Conservation (phyloP, 2,797 vertebrate genomes). For the Rousettus madagascariensis region DNA sequence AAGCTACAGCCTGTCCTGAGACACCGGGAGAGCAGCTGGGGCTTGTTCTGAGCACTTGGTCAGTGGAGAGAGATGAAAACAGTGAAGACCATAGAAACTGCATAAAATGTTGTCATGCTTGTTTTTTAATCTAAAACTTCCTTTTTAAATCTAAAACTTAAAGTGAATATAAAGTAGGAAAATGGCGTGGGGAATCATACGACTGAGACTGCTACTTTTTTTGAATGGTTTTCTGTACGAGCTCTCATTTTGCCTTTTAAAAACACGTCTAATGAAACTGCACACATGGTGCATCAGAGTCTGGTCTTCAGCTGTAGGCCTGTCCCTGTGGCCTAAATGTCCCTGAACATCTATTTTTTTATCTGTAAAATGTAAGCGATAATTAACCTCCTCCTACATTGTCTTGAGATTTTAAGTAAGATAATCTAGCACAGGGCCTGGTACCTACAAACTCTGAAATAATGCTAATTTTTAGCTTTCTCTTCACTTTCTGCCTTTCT, state of each 20-base stretch:
- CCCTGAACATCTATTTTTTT: not conserved
- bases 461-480: not conserved
- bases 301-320: fast-evolving
- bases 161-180: not conserved
- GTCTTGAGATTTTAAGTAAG: not conserved
- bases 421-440: not conserved
- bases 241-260: not conserved
- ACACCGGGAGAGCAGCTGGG: not conserved
- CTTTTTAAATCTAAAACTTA: not conserved
- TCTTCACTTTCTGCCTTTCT: not conserved
- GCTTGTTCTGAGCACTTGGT: not conserved
- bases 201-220: not conserved
- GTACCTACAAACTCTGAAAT: not conserved
- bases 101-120: not conserved
- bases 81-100: not conserved
- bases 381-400: not conserved
- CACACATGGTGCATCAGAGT: not conserved
- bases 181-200: not conserved
- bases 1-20: not conserved
- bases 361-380: not conserved
- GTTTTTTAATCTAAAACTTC: not conserved
- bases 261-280: not conserved
- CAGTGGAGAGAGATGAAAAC: fast-evolving
- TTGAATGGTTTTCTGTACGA: fast-evolving
- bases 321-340: not conserved